Conservation (phyloP, 2,888 invertebrate species). For the Pheosia tremula region DNA sequence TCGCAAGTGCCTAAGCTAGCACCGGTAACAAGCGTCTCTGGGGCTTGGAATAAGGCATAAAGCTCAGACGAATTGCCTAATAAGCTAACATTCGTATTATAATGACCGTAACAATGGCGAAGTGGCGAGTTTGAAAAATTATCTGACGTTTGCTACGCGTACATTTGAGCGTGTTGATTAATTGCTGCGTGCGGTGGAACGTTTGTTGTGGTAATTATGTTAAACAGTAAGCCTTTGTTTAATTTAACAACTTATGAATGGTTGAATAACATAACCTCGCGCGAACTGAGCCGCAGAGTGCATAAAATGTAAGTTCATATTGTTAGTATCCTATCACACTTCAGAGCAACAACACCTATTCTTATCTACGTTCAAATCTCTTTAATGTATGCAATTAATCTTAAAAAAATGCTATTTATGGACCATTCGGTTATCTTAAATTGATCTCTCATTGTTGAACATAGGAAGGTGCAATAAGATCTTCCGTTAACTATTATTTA, state of each 20-base stretch:
- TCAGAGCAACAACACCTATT: slow-evolving; percentile 6
- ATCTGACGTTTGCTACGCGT: background rate
- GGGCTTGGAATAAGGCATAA: slow-evolving; percentile 7
- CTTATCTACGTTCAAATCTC: slow-evolving; percentile 8
- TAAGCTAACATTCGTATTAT: slow-evolving; percentile 35
- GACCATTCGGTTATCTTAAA: slow-evolving; percentile 4
- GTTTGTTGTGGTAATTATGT: too few relatives aligned
- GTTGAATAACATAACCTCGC: too few relatives aligned
- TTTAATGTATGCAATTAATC: slow-evolving; percentile 11
- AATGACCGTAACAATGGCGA: slow-evolving; percentile 27
- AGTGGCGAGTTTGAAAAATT: slow-evolving; percentile 31
- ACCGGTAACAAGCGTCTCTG: slow-evolving; percentile 31
- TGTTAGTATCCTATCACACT: background rate
- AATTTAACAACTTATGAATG: too few relatives aligned
- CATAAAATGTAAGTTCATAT: too few relatives aligned
- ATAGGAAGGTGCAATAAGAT: slow-evolving; percentile 1
- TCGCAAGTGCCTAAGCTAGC: slow-evolving; percentile 31
- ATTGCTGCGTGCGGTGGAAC: too few relatives aligned
- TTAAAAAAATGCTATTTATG: slow-evolving; percentile 3
- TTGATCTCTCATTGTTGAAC: slow-evolving; percentile 4
- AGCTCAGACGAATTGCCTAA: slow-evolving; percentile 44
- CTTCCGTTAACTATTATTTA: slow-evolving; percentile 1
- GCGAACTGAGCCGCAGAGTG: too few relatives aligned
- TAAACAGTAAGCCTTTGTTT: too few relatives aligned
- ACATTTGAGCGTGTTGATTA: too few relatives aligned